phyloP scores from a whole-genome alignment of 2,888 invertebrate genomes.

The Erynnis tages region DNA sequence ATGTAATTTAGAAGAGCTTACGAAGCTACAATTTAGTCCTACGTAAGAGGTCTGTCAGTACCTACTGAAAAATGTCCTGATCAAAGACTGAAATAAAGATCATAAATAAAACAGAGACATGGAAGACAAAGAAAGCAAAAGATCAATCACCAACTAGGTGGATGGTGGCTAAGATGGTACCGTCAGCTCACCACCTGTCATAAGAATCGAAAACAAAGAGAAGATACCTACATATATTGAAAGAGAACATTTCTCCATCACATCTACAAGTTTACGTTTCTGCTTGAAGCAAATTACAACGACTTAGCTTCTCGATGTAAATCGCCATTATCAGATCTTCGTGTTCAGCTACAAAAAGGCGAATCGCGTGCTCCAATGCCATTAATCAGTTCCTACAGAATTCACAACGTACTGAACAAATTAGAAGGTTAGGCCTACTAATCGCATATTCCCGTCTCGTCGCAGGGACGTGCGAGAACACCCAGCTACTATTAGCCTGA shows the following conservation, averaged over 20 bases:
- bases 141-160: no score
- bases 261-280: constrained; percentile 4
- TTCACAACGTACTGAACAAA: constrained; percentile 13
- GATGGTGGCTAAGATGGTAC: no score
- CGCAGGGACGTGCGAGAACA: constrained; percentile 11
- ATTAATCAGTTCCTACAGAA: constrained; percentile 11
- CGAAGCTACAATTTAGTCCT: no score
- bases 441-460: constrained; percentile 14
- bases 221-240: no score
- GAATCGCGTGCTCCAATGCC: constrained; percentile 17
- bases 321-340: constrained; percentile 15
- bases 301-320: constrained; percentile 14
- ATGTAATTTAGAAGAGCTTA: no score
- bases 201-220: no score
- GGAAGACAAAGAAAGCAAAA: no score
- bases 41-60: no score
- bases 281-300: constrained; percentile 15
- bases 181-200: no score
- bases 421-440: constrained; percentile 17
- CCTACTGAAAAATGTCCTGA: no score
- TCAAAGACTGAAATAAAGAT: no score
- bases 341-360: constrained; percentile 14
- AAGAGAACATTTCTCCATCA: not conserved
- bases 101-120: no score
- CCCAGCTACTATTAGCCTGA: constrained; percentile 13